Percentiles rank a stretch among this genome's conserved stretches.
Evolutionary conservation across 2,888 invertebrate species (phyloP).

Genomic region (Lasioglossum villosulum): DNA sequence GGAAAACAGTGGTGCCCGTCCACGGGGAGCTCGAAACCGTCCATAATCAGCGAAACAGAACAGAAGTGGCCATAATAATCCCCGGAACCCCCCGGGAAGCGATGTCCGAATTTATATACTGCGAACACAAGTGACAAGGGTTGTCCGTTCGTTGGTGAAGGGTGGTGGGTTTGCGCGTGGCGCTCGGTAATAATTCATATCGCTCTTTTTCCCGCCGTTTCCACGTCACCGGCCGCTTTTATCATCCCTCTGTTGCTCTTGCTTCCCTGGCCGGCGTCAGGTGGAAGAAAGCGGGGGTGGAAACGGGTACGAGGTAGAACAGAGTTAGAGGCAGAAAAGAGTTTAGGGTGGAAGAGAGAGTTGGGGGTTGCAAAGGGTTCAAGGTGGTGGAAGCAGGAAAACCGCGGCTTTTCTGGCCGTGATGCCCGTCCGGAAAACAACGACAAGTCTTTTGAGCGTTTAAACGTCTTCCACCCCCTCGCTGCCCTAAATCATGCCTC

Average conservation of each 20-base stretch:
- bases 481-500: not conserved
- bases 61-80: conserved; percentile 15
- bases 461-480: not conserved
- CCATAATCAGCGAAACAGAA: conserved; percentile 19
- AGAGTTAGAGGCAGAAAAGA: not conserved
- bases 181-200: conserved; percentile 61
- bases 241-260: conserved; percentile 39
- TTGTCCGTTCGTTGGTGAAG: not conserved
- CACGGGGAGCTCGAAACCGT: not conserved
- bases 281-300: conserved; percentile 10
- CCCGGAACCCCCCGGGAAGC: not conserved
- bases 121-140: conserved; percentile 26
- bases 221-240: conserved; percentile 52
- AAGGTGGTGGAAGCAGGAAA: conserved; percentile 16
- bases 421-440: conserved; percentile 37
- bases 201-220: conserved; percentile 43
- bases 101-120: conserved; percentile 34
- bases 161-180: not conserved
- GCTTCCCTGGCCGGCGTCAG: conserved; percentile 2
- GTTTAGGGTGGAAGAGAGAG: not conserved
- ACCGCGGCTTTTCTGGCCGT: conserved; percentile 30
- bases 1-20: not conserved
- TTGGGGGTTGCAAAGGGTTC: not conserved
- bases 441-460: conserved; percentile 31
- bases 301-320: not conserved